These are phyloP conservation scores for Ceratina calcarata DNA, from an alignment of 1,140 invertebrate species.

Conservation along the genomic window DNA sequence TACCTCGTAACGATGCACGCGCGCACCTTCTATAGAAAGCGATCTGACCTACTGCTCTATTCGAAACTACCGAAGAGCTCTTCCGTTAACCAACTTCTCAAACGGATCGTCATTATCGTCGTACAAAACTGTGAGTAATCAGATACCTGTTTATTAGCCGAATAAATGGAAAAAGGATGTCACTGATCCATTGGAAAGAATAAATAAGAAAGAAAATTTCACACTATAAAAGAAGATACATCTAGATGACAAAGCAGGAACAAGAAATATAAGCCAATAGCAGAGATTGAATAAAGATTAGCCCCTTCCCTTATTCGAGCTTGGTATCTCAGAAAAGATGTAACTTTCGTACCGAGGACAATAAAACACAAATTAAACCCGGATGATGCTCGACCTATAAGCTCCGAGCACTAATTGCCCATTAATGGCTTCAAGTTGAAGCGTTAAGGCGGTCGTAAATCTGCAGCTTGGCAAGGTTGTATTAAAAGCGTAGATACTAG, in stretches of 20 bases:
- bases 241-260: too few relatives aligned
- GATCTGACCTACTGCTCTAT: conserved; percentile 33
- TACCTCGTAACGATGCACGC: conserved; percentile 18
- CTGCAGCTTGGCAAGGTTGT: neutral
- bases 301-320: too few relatives aligned
- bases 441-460: conserved; percentile 6
- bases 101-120: neutral
- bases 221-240: too few relatives aligned
- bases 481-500: too few relatives aligned
- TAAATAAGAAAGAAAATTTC: too few relatives aligned
- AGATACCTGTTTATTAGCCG: too few relatives aligned
- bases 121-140: neutral
- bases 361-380: neutral
- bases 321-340: neutral
- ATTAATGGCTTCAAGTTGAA: conserved; percentile 1
- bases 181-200: too few relatives aligned
- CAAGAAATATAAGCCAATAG: too few relatives aligned
- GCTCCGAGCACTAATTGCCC: neutral
- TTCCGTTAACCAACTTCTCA: neutral
- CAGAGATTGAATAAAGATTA: too few relatives aligned
- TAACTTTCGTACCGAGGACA: neutral
- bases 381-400: neutral
- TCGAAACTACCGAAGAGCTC: conserved; percentile 10
- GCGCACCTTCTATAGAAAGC: conserved; percentile 20
- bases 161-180: too few relatives aligned